These are phyloP conservation scores for Strongylocentrotus purpuratus DNA, from an alignment of 35 echinoderm and acorn worm genomes.

Conservation along the genomic window DNA sequence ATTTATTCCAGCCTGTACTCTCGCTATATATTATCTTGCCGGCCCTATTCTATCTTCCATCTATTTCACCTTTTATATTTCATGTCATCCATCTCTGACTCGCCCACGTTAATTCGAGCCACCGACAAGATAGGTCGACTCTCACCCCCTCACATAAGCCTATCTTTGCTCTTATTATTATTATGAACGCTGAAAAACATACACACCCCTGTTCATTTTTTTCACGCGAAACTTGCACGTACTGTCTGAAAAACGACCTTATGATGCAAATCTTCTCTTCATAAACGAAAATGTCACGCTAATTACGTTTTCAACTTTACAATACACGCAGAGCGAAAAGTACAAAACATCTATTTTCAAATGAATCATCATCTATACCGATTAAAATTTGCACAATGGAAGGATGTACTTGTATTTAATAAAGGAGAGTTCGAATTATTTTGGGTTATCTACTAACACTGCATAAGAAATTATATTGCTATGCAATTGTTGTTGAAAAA, in stretches of 20 bases:
- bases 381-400: too few relatives aligned
- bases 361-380: too few relatives aligned
- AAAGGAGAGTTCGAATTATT: too few relatives aligned
- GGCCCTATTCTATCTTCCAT: background rate
- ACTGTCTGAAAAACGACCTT: background rate
- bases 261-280: background rate
- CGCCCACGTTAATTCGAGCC: background rate
- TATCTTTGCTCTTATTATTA: background rate
- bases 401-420: too few relatives aligned
- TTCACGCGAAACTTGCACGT: background rate
- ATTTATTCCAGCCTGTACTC: background rate
- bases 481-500: too few relatives aligned
- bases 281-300: background rate
- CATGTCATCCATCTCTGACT: background rate
- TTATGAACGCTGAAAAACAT: background rate
- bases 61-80: constrained; percentile 6
- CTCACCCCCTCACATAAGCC: background rate
- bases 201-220: background rate
- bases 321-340: too few relatives aligned
- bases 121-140: background rate
- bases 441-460: too few relatives aligned
- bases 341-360: too few relatives aligned
- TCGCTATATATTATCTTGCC: background rate
- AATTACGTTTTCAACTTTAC: too few relatives aligned
- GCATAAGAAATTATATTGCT: too few relatives aligned